Evolutionary conservation across 2,888 invertebrate genomes (phyloP).

Genomic region (Cynaeus angustus): DNA sequence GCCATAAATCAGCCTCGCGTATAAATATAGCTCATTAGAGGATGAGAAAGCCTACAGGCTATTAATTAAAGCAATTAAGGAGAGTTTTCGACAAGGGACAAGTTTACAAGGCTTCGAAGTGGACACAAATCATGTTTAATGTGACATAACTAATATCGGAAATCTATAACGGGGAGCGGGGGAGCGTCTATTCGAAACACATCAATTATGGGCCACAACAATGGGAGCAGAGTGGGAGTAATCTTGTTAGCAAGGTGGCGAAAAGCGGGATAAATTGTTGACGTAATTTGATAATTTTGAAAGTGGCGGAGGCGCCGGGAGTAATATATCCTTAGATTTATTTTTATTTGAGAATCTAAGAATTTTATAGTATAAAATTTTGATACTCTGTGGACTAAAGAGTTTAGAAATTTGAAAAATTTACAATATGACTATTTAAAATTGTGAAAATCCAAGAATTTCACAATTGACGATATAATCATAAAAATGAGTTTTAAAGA

Average conservation of each 20-base stretch:
- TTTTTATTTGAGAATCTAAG: too few relatives aligned
- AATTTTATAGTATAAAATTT: too few relatives aligned
- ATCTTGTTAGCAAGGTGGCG: not conserved
- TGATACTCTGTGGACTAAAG: too few relatives aligned
- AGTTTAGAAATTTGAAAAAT: too few relatives aligned
- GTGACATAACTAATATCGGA: conserved; percentile 13
- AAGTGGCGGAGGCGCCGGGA: too few relatives aligned
- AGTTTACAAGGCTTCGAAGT: not conserved
- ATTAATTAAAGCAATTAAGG: conserved; percentile 1
- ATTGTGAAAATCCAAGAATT: too few relatives aligned
- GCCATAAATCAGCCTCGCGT: not conserved
- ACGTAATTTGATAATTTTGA: not conserved
- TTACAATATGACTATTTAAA: too few relatives aligned
- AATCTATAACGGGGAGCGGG: conserved; percentile 1
- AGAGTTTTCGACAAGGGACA: not conserved
- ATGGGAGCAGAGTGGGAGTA: conserved; percentile 2
- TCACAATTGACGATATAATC: too few relatives aligned
- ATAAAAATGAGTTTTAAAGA: too few relatives aligned
- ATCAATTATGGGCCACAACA: conserved; percentile 11
- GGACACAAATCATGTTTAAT: conserved; percentile 12
- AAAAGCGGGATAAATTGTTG: not conserved
- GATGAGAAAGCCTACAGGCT: not conserved
- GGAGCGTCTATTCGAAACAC: conserved; percentile 8
- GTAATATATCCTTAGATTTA: too few relatives aligned
- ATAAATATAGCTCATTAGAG: conserved; percentile 12